Evolutionary conservation across 1,140 invertebrate species (phyloP).

Genomic region (Littorina saxatilis): DNA sequence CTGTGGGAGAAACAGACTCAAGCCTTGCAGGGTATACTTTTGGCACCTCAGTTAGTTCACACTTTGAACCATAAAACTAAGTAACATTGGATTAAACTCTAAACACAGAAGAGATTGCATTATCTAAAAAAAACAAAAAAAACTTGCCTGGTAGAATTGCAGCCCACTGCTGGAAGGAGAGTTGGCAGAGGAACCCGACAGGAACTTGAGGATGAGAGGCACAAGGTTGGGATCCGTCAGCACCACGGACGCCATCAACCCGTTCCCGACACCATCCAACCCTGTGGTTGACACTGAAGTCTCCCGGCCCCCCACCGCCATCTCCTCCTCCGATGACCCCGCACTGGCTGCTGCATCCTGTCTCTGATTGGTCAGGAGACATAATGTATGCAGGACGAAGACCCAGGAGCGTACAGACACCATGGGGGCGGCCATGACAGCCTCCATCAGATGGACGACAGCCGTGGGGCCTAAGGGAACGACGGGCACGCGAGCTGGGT

Average conservation of each 20-base stretch:
- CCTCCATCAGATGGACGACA: conserved; percentile 83
- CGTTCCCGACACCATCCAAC: conserved; percentile 48
- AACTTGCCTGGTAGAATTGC: conserved; percentile 66
- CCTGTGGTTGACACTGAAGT: background rate
- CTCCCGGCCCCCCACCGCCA: background rate
- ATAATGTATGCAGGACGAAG: conserved; percentile 82
- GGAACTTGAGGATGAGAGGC: conserved; percentile 83
- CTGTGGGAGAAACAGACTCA: no score
- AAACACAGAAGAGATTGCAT: no score
- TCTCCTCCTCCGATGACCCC: conserved; percentile 37
- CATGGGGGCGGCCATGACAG: conserved; percentile 81
- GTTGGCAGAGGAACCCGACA: conserved; percentile 80
- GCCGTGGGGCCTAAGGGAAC: conserved; percentile 84
- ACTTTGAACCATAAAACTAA: no score
- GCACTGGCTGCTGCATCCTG: conserved; percentile 51
- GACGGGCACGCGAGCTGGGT: conserved; percentile 81
- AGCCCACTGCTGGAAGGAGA: conserved; percentile 58
- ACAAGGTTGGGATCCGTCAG: conserved; percentile 84
- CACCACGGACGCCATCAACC: conserved; percentile 79
- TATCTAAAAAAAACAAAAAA: no score
- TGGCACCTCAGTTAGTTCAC: no score
- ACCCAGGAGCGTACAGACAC: conserved; percentile 86
- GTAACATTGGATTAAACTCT: no score
- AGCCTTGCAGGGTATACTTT: no score
- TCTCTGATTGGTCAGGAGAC: conserved; percentile 69